Evolutionary conservation across 2,888 invertebrate species (phyloP), one percentile per base, ranked within the genome.

Genomic region (Agriopis aurantiaria): DNA sequence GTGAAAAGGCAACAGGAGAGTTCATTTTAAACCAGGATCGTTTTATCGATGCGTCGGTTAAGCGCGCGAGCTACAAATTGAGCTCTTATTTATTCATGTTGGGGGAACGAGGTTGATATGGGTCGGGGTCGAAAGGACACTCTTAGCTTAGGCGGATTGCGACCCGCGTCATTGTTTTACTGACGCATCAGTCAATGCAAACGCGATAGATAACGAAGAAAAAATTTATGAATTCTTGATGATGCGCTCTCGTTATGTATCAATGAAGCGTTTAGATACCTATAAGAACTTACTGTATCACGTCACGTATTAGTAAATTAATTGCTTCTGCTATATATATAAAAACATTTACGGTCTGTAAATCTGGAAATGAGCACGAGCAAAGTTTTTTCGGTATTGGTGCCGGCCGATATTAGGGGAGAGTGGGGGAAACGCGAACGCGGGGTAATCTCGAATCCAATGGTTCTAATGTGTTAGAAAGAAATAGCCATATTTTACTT

Each of bases 81-180:
- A 91, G 90, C 89, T 88, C 91, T 92, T 92, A 92, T 91, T 93
- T 93, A 93, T 93, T 93, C 93, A 93, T 91, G 88, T 84, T 88
- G 88, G 88, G 90, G 90, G 90, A 85, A 86, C 84, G 85, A 89
- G 86, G 88, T 86, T 90, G 90, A 92, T 91, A 90, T 92, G 91
- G 91, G 91, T 91, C 91, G 91, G 90, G 92, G 90, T 88, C 91
- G 89, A 91, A 90, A 90, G 90, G 90, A 89, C 91, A 87, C 88
- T 85, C 84, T 88, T 84, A 85, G 84, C 79, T 81, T 84, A 74
- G 63, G 71, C 88, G 84, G 88, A 85, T 86, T 84, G 80, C 80
- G 78, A 82, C 82, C 83, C 81, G 80, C 71, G 68, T 74, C 75
- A 73, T 77, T 75, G 80, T 82, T 82, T 84, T 82, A 85, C 80